A percentile compares a stretch with the other conserved stretches of the same genome.
Evolutionary conservation across 2,113 vertebrate species (phyloP).

Genomic region (Dolichallabes microphthalmus): DNA sequence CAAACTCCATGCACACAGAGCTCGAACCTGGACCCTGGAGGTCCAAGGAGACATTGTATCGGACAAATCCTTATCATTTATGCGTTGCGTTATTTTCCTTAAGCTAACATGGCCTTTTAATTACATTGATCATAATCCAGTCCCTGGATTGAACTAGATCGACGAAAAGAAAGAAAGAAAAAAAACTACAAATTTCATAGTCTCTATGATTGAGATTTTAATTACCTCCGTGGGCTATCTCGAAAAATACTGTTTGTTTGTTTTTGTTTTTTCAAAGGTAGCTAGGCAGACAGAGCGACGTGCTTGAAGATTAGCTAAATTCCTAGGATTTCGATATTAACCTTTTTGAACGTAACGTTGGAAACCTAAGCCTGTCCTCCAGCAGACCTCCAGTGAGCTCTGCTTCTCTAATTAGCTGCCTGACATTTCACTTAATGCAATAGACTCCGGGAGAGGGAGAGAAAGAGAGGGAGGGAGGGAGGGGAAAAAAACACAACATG

Average conservation of each 20-base stretch:
- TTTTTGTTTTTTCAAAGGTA: not conserved
- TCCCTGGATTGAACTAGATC: not conserved
- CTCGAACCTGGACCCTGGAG: too few relatives aligned
- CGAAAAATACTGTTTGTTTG: not conserved
- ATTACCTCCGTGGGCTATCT: not conserved
- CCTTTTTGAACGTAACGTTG: slow-evolving; percentile 48
- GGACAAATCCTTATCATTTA: not conserved
- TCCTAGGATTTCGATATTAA: slow-evolving; percentile 47
- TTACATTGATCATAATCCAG: slow-evolving; percentile 11
- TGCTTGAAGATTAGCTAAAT: slow-evolving; percentile 30
- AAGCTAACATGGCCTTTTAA: not conserved
- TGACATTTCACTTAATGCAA: slow-evolving; percentile 55
- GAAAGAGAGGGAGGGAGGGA: not conserved
- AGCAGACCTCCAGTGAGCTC: slow-evolving; percentile 18
- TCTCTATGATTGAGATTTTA: not conserved
- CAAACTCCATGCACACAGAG: too few relatives aligned
- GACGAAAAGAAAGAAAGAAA: not conserved
- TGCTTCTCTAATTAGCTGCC: slow-evolving; percentile 55
- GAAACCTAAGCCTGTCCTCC: slow-evolving; percentile 44
- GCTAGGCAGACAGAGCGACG: slow-evolving; percentile 15
- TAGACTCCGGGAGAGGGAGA: slow-evolving; percentile 22
- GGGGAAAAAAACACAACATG: slow-evolving; percentile 17
- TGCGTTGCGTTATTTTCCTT: not conserved
- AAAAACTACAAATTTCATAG: not conserved
- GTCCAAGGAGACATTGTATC: too few relatives aligned